Evolutionary conservation across 1,140 invertebrate genomes (phyloP), one percentile per base, ranked within the genome.

Genomic region (Branchinecta lynchi): DNA sequence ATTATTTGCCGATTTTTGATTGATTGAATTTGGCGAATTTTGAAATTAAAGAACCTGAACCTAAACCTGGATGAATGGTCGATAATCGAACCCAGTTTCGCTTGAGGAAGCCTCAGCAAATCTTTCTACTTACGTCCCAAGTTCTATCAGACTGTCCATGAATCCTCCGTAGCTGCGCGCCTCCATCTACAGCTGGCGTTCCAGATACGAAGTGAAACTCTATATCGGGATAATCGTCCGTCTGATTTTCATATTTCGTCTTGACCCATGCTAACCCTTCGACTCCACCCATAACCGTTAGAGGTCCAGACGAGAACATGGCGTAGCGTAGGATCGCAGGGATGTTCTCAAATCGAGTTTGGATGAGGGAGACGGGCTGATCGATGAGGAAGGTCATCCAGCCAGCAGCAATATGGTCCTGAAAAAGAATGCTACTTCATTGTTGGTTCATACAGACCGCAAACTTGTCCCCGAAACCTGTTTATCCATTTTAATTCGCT

Each of bases 191-290:
- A 66, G 82, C 85, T 0, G 87, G 87, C 0, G 87, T 88, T 0
- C 87, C 84, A n/a, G 89, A 87, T 0, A 89, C 87, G 76, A 92
- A 79, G 87, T 90, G 92, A 75, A 93, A 92, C 72, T 92, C 89
- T 69, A 93, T 92, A 74, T 94, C 91, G 0, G 90, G 90, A 89
- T 89, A 93, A 75, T 92, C 90, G 70, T 90, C 87, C 0, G 83
- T 83, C 70, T 84, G 79, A 75, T 92, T 92, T 0, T 87, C 87
- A 75, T 92, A 92, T 76, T 92, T 92, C 0, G 90, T 92, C 0
- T 87, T 86, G 65, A 93, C 88, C 74, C 92, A 93, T 0, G 86
- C 89, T 0, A 91, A 88, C 0, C 88, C 86, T 78, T 92, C 90
- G 65, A 93, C 77, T 0, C 90, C 90, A 6, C 92, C 84, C 72